Base-by-base conservation (phyloP, 2,113 vertebrate species). In the Paratilapia polleni region DNA sequence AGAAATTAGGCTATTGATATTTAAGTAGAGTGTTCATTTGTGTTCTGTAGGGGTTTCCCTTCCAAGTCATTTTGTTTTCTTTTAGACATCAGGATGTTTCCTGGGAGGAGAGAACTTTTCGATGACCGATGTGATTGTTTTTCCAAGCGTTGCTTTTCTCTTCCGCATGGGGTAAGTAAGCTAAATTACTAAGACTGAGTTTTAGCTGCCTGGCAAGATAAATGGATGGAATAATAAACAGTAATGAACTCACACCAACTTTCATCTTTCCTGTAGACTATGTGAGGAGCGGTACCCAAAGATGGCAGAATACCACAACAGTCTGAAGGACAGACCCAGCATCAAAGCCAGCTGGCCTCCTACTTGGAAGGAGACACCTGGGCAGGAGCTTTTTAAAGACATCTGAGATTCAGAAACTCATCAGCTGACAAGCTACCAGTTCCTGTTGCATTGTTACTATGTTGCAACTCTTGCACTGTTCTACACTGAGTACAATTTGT, bases 311-410 rank as follows among this genome's bases (percentile, higher is more conserved):
- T 96, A 96, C 86, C 88, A 94, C 17, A 83, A 81, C 13, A 2
- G n/a, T 36, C 26, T 95, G 68, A 95, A 95, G 88, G 77, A 86
- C 6, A 87, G 96, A 11, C 89, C 94, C 75, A 96, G 95, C 83
- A 80, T 96, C 74, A 89, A 93, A 77, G 26, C 74, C 20, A 79
- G 34, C 15, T 94, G 93, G 94, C 95, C 95, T 24, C 79, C 92
- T 4, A 86, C 83, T 84, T 94, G 95, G 96, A 22, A 63, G 60
- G 91, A 94, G 13, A 84, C 4, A n/a, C 84, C 89, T 4, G 57
- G 43, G 17, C 19, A 77, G 34, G 83, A 85, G 2, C 0, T 9
- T 0, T 83, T 96, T 12, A 94, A 94, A 74, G 86, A 93, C 34
- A 1, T 95, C 77, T 95, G 77, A 95, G 54, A 68, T 2, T 1